These are phyloP conservation scores for Pachymerium ferrugineum DNA, from an alignment of 2,888 invertebrate species.

Conservation along the genomic window DNA sequence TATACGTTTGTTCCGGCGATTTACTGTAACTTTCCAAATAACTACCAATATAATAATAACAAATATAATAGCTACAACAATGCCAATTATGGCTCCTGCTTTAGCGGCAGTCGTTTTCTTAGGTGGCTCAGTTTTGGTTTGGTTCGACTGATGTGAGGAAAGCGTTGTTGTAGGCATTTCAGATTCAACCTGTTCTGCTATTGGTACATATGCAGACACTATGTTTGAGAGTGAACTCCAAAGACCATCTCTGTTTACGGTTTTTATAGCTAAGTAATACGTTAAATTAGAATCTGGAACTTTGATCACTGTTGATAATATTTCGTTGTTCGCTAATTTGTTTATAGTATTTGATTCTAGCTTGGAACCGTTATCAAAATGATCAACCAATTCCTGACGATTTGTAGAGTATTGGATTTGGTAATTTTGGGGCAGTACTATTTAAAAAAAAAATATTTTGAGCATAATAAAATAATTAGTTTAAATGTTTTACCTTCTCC, in stretches of 20 bases:
- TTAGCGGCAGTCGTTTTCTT: not conserved
- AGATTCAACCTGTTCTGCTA: not conserved
- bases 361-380: not conserved
- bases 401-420: not conserved
- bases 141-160: not conserved
- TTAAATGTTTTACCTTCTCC: slow-evolving; percentile 41
- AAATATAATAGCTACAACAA: not conserved
- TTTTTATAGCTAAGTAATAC: not conserved
- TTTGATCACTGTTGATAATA: not conserved
- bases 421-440: not conserved
- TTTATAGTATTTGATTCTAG: not conserved
- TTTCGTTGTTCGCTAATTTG: not conserved
- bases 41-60: not conserved
- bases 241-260: not conserved
- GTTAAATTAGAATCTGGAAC: not conserved
- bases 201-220: not conserved
- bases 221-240: not conserved
- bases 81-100: not conserved
- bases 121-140: not conserved
- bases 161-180: not conserved
- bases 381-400: not conserved
- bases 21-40: not conserved
- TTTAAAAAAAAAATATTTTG: not conserved
- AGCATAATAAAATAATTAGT: not conserved
- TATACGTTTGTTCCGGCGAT: too few species aligned